Conservation (phyloP, 2,888 invertebrate species). For the Cecidostiba fungosa region DNA sequence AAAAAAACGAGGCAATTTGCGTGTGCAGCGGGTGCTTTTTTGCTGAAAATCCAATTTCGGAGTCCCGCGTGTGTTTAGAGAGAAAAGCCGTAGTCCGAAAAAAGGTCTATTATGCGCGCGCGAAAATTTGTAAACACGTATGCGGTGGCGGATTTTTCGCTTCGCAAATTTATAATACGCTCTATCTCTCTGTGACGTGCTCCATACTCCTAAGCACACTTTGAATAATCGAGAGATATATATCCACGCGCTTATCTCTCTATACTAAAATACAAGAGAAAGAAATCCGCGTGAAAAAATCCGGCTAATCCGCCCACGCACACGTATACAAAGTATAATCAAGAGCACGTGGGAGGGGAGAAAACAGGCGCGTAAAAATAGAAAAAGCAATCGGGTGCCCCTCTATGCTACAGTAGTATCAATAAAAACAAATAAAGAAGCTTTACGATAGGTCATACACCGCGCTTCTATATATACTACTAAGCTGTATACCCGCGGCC, state of each 20-base stretch:
- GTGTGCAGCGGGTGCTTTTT: neutral
- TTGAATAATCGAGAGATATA: neutral
- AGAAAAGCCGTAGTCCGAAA: neutral
- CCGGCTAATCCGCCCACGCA: neutral
- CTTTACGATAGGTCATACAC: neutral
- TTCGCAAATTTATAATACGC: neutral
- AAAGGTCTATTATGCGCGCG: neutral
- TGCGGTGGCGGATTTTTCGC: neutral
- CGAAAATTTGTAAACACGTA: neutral
- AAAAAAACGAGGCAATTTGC: slow-evolving; percentile 8
- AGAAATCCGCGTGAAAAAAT: neutral
- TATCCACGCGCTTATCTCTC: no score
- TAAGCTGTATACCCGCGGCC: neutral
- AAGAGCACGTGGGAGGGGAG: neutral
- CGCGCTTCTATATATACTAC: neutral
- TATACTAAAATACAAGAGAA: no score
- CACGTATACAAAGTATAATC: neutral
- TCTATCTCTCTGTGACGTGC: no score
- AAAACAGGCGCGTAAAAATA: neutral
- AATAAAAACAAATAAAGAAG: slow-evolving; percentile 18
- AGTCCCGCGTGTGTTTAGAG: neutral
- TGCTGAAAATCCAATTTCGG: slow-evolving; percentile 23
- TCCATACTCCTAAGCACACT: neutral
- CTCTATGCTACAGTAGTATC: slow-evolving; percentile 1
- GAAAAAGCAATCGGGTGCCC: neutral